Percentiles rank a stretch among this genome's conserved stretches.
Evolutionary conservation across 2,113 vertebrate genomes (phyloP).

Genomic region (Delphinus delphis): DNA sequence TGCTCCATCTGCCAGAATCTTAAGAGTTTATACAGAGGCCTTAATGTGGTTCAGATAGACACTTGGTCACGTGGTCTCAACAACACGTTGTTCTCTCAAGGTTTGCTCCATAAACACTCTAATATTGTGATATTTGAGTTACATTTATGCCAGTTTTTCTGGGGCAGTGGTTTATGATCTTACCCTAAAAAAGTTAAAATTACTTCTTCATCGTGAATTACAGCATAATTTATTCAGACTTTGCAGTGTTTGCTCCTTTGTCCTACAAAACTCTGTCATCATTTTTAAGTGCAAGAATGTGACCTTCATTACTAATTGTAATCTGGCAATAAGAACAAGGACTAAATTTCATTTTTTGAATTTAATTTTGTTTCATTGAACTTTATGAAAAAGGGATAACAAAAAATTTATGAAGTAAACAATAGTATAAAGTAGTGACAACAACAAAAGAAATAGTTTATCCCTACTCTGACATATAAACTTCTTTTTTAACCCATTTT

Average conservation of each 20-base stretch:
- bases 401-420: background rate
- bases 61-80: background rate
- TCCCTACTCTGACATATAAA: background rate
- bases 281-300: background rate
- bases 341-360: background rate
- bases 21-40: background rate
- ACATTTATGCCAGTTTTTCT: background rate
- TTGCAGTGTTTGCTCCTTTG: background rate
- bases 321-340: background rate
- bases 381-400: background rate
- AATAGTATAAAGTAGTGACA: background rate
- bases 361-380: background rate
- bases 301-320: background rate
- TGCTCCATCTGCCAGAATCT: accelerated
- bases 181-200: background rate
- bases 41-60: background rate
- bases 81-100: too few relatives aligned
- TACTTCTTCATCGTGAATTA: background rate
- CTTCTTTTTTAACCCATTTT: background rate
- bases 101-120: background rate
- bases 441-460: background rate
- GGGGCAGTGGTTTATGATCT: background rate
- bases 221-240: background rate
- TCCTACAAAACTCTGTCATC: background rate
- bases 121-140: background rate